These are phyloP conservation scores for Sinocyclocheilus anophthalmus DNA, from an alignment of 2,113 vertebrate genomes.

Conservation along the genomic window DNA sequence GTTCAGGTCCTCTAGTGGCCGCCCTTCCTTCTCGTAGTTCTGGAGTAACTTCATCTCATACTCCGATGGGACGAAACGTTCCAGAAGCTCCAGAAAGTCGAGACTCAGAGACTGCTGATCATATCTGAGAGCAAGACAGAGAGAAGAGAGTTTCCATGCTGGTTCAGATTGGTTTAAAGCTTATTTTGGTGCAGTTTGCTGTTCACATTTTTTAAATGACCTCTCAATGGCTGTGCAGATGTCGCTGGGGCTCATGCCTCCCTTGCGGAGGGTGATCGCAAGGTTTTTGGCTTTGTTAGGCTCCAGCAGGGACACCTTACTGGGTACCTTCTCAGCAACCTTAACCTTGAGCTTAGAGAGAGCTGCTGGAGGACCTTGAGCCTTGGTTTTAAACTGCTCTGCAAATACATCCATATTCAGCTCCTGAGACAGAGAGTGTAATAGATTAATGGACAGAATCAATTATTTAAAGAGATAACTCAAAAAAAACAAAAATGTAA, in stretches of 20 bases:
- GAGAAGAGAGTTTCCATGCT: not conserved
- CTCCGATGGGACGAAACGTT: slow-evolving; percentile 90
- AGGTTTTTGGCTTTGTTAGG: slow-evolving; percentile 94
- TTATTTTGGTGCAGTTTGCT: not conserved
- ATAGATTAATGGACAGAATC: not conserved
- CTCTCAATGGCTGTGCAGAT: slow-evolving; percentile 92
- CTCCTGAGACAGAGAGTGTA: slow-evolving; percentile 73
- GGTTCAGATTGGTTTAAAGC: not conserved
- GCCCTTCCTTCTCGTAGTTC: slow-evolving; percentile 87
- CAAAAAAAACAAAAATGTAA: not conserved
- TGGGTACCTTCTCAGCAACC: slow-evolving; percentile 77
- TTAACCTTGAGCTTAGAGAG: slow-evolving; percentile 79
- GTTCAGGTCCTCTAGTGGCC: slow-evolving; percentile 81
- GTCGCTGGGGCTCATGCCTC: slow-evolving; percentile 75
- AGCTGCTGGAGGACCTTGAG: slow-evolving; percentile 79
- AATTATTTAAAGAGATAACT: not conserved
- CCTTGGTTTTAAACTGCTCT: slow-evolving; percentile 94
- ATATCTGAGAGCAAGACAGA: slow-evolving; percentile 75
- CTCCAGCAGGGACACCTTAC: slow-evolving; percentile 87
- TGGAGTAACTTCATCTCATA: slow-evolving; percentile 85
- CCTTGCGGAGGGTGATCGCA: slow-evolving; percentile 93
- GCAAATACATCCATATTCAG: slow-evolving; percentile 94
- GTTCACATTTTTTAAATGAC: slow-evolving; percentile 68
- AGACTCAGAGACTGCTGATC: slow-evolving; percentile 86
- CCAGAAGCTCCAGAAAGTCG: slow-evolving; percentile 92